A percentile compares a stretch with the other conserved stretches of the same genome.
Conservation (phyloP, 2,797 vertebrate species). For the Enteromius thamalakanensis region DNA sequence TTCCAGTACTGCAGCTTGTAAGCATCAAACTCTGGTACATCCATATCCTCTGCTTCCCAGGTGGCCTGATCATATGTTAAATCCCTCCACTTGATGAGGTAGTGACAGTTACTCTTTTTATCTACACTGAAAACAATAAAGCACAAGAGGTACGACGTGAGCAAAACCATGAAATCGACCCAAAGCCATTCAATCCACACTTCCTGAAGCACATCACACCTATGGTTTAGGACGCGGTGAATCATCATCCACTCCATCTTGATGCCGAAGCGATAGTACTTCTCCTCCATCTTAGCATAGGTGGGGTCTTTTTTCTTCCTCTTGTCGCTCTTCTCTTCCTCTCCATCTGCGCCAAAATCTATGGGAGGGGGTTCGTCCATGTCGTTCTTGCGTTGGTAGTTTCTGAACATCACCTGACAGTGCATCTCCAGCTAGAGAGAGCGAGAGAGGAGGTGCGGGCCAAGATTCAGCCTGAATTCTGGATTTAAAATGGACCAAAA, state of each 20-base stretch:
- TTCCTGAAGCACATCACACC: conserved; percentile 70
- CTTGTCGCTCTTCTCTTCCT: conserved; percentile 90
- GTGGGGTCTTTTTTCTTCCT: conserved; percentile 94
- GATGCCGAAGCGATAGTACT: conserved; percentile 94
- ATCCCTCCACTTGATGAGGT: conserved; percentile 97
- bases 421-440: conserved; percentile 88
- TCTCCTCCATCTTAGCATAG: conserved; percentile 93
- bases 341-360: conserved; percentile 88
- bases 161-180: neutral
- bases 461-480: neutral
- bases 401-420: conserved; percentile 97
- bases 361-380: conserved; percentile 95
- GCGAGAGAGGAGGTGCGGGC: neutral
- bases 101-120: conserved; percentile 93
- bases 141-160: neutral
- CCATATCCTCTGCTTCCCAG: conserved; percentile 95
- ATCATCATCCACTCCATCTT: conserved; percentile 98
- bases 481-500: neutral
- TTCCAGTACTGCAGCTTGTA: conserved; percentile 94
- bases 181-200: neutral
- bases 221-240: conserved; percentile 95
- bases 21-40: conserved; percentile 90
- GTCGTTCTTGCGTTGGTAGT: conserved; percentile 97
- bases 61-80: conserved; percentile 93
- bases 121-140: conserved; percentile 80